A percentile compares a stretch with the other conserved stretches of the same genome.
These are phyloP conservation scores for Pseudopleuronectes americanus DNA, from an alignment of 2,797 vertebrate genomes.

Conservation along the genomic window DNA sequence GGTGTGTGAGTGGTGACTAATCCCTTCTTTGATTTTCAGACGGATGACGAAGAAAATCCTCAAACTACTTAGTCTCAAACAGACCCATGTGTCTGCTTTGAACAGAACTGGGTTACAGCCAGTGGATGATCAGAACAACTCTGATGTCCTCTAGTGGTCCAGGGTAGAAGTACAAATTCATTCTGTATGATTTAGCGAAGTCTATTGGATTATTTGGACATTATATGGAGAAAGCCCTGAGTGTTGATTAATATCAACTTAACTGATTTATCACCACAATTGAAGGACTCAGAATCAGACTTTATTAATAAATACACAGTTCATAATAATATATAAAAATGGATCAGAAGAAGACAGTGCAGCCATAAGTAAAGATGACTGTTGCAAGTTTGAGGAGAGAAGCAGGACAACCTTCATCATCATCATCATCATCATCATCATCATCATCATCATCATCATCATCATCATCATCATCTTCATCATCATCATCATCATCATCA, in stretches of 20 bases:
- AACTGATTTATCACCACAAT: background rate
- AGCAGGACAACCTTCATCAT: too few relatives aligned
- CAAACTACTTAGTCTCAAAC: slow-evolving; percentile 5
- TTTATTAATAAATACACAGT: background rate
- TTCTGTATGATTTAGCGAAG: background rate
- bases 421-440: too few relatives aligned
- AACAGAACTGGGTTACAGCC: background rate
- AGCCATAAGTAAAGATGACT: too few relatives aligned
- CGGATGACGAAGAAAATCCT: slow-evolving; percentile 58
- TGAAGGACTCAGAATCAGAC: background rate
- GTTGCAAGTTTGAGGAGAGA: too few relatives aligned
- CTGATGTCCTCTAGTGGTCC: slow-evolving; percentile 57
- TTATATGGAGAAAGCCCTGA: background rate
- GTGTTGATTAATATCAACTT: background rate
- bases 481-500: too few relatives aligned
- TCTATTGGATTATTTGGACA: background rate
- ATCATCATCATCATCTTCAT: too few relatives aligned
- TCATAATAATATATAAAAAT: background rate
- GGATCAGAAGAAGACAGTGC: background rate
- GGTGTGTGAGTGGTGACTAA: slow-evolving; percentile 18
- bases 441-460: too few relatives aligned
- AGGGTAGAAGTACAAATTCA: background rate
- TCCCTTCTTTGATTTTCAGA: slow-evolving; percentile 41
- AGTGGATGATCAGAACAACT: slow-evolving; percentile 30
- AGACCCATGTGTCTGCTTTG: slow-evolving; percentile 37